Conservation (phyloP, 2,113 vertebrate species). For the chimpanzee (Pan troglodytes) region NHGRI_mPanTro3-v2.1_pri NC_072411.2:104489001-104489500, state of each 20-base stretch:
- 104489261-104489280: neutral
- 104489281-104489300: neutral
- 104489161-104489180: neutral
- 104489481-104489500: neutral
- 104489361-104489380: neutral
- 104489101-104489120: slow-evolving; percentile 3
- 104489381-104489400: neutral
- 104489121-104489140: neutral
- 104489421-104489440: neutral
- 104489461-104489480: neutral
- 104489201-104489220: slow-evolving; percentile 32
- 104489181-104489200: slow-evolving; percentile 26
- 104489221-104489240: slow-evolving; percentile 31
- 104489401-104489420: neutral
- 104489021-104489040: neutral
- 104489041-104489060: neutral
- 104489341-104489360: neutral
- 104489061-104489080: slow-evolving; percentile 29
- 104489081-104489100: neutral
- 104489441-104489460: neutral
- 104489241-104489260: slow-evolving; percentile 26
- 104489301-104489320: slow-evolving; percentile 4
- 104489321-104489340: neutral
- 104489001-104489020: neutral
- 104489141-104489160: slow-evolving; percentile 38